A percentile compares a stretch with the other conserved stretches of the same genome.
Conservation (phyloP, 2,888 invertebrate species). For the Apodemia duryi region DNA sequence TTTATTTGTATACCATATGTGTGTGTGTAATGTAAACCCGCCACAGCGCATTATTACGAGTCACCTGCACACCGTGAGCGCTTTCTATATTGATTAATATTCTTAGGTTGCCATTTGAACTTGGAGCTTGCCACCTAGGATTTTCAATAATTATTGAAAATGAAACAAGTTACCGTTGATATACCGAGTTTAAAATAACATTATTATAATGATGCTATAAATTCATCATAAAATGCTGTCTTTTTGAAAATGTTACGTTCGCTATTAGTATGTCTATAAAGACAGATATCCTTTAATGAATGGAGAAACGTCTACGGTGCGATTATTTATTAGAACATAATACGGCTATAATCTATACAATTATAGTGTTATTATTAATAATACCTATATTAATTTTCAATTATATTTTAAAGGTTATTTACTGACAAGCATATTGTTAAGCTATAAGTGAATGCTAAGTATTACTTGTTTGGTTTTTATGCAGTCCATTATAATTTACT, state of each 20-base stretch:
- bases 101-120: slow-evolving; percentile 7
- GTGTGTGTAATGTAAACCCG: too few relatives aligned
- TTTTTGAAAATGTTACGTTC: slow-evolving; percentile 3
- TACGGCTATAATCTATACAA: slow-evolving; percentile 2
- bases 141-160: slow-evolving; percentile 5
- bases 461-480: too few relatives aligned
- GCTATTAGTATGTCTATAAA: slow-evolving; percentile 2
- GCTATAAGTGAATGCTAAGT: too few relatives aligned
- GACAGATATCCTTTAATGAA: slow-evolving; percentile 12
- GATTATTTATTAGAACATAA: slow-evolving; percentile 6
- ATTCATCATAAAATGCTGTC: slow-evolving; percentile 4
- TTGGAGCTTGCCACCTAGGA: not conserved
- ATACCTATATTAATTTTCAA: not conserved
- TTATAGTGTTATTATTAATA: slow-evolving; percentile 1
- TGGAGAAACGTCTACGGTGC: not conserved
- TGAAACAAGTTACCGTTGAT: not conserved
- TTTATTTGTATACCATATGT: too few relatives aligned
- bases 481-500: too few relatives aligned
- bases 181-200: not conserved
- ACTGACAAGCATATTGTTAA: too few relatives aligned
- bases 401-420: not conserved
- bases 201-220: slow-evolving; percentile 6
- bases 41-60: too few relatives aligned
- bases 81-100: not conserved
- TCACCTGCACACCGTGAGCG: not conserved